Conservation (phyloP, 2,797 vertebrate species). For the Macroramphosus scolopax region DNA sequence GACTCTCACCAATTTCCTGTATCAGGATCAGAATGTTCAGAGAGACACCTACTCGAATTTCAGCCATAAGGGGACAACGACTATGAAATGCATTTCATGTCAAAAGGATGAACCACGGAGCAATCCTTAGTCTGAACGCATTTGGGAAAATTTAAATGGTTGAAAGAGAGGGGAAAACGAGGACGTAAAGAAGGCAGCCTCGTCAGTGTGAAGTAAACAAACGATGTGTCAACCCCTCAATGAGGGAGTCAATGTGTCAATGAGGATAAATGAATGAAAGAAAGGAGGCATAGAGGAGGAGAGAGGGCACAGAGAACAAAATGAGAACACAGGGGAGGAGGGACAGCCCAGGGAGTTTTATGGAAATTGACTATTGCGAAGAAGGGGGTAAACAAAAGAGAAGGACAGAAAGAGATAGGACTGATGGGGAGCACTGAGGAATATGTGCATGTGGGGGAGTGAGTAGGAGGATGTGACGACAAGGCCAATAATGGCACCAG, state of each 20-base stretch:
- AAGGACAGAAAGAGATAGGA: constrained; percentile 17
- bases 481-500: not conserved
- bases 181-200: constrained; percentile 24
- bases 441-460: constrained; percentile 12
- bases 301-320: constrained; percentile 24
- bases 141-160: constrained; percentile 11
- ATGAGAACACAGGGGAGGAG: constrained; percentile 30
- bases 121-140: not conserved
- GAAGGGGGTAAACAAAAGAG: constrained; percentile 33
- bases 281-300: constrained; percentile 27
- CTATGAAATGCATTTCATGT: not conserved
- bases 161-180: constrained; percentile 13
- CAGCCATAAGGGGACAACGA: not conserved
- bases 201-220: constrained; percentile 58
- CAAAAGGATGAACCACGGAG: constrained; percentile 1
- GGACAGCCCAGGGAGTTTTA: constrained; percentile 30
- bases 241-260: constrained; percentile 56
- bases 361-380: constrained; percentile 36
- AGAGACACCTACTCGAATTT: no score
- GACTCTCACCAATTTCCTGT: not conserved
- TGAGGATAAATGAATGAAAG: constrained; percentile 53
- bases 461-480: constrained; percentile 19
- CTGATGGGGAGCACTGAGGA: constrained; percentile 20
- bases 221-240: constrained; percentile 51
- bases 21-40: no score